These are phyloP conservation scores for Ellobium chinense DNA, from an alignment of 2,888 invertebrate species.

Conservation along the genomic window DNA sequence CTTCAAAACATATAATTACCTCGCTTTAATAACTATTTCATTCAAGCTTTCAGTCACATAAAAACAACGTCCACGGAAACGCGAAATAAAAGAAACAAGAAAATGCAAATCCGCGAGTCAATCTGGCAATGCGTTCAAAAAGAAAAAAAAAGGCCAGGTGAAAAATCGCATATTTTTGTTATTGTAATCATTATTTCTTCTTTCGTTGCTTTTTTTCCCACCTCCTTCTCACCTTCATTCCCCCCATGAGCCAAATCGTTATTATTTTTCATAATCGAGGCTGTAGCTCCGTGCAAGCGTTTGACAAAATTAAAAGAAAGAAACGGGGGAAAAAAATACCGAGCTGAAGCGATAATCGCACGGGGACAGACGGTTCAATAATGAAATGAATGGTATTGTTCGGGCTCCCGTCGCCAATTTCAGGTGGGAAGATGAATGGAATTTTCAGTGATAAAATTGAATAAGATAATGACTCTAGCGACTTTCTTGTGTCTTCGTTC, in stretches of 20 bases:
- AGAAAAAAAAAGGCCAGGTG: background rate
- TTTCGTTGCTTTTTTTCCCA: background rate
- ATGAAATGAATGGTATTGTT: background rate
- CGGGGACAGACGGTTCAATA: background rate
- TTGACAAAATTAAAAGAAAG: background rate
- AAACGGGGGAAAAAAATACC: background rate
- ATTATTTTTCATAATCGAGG: background rate
- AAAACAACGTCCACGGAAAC: background rate
- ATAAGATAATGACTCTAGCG: background rate
- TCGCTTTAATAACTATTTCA: background rate
- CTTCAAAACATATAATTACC: background rate
- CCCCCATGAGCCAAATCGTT: background rate
- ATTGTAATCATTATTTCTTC: background rate
- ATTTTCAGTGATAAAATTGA: background rate
- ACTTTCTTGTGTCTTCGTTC: background rate
- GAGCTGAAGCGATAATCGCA: background rate
- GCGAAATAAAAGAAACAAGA: background rate
- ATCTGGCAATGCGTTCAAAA: background rate
- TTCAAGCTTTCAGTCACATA: no score
- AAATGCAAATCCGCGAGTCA: background rate
- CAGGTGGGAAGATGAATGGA: background rate
- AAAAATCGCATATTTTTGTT: background rate
- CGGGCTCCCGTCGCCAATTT: background rate
- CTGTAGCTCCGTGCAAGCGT: background rate
- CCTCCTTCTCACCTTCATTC: background rate